These are phyloP conservation scores for Heliothis peltigera DNA, from an alignment of 2,888 invertebrate species.

Conservation along the genomic window DNA sequence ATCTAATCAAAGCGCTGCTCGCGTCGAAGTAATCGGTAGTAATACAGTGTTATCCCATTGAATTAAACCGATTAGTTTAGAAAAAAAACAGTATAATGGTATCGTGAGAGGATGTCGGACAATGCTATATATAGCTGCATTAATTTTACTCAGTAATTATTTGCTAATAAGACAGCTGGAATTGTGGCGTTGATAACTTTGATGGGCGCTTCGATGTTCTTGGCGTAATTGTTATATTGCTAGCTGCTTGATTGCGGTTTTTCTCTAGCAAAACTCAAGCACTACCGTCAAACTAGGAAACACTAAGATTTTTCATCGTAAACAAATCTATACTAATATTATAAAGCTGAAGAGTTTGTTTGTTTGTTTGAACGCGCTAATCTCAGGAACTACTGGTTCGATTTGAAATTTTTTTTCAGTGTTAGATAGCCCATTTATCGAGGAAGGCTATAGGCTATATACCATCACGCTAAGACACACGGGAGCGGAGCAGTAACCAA, in stretches of 20 bases:
- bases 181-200: constrained; percentile 36
- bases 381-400: too few species aligned
- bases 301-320: too few species aligned
- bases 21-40: constrained; percentile 33
- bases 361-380: too few species aligned
- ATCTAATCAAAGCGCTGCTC: constrained; percentile 40
- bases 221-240: constrained; percentile 12
- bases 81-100: constrained; percentile 38
- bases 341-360: too few species aligned
- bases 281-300: too few species aligned
- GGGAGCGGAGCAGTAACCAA: too few species aligned
- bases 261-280: too few species aligned
- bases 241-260: background rate
- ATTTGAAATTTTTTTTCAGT: too few species aligned
- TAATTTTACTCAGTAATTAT: constrained; percentile 39
- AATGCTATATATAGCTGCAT: constrained; percentile 47
- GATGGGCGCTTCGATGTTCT: constrained; percentile 18
- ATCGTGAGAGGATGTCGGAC: constrained; percentile 47
- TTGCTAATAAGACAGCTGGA: constrained; percentile 36
- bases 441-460: too few species aligned
- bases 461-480: too few species aligned
- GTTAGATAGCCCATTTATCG: too few species aligned
- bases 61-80: constrained; percentile 44
- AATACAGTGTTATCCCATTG: constrained; percentile 46
- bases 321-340: too few species aligned